phyloP scores from a whole-genome alignment of 2,888 invertebrate genomes.

The Synanthedon vespiformis region DNA sequence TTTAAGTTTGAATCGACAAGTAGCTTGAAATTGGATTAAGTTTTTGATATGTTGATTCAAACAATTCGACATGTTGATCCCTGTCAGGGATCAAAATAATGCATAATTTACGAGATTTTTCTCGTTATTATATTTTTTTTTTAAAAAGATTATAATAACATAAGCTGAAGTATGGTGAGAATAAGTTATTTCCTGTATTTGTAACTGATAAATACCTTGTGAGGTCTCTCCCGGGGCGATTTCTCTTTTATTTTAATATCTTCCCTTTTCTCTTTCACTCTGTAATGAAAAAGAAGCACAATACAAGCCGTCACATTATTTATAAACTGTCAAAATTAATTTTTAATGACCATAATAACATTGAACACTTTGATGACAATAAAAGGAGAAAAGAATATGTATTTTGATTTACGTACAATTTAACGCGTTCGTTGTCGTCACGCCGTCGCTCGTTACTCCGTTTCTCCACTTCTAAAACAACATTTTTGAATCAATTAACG shows the following conservation, averaged over 20 bases:
- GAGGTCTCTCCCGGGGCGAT: slow-evolving; percentile 60
- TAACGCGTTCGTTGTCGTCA: slow-evolving; percentile 53
- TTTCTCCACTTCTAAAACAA: slow-evolving; percentile 40
- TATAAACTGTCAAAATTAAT: no score
- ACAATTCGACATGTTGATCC: no score
- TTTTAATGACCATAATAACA: no score
- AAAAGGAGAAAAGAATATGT: no score
- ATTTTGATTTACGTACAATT: slow-evolving; percentile 8
- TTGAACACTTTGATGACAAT: no score
- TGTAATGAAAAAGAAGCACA: slow-evolving; percentile 12
- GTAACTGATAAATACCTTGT: slow-evolving; percentile 35
- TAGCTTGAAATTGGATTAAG: no score
- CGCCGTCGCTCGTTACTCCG: slow-evolving; percentile 46
- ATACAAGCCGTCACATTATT: not conserved
- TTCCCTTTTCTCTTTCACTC: slow-evolving; percentile 73
- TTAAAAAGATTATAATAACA: not conserved
- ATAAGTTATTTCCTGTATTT: not conserved
- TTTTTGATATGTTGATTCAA: no score
- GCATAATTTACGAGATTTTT: not conserved
- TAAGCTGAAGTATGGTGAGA: not conserved
- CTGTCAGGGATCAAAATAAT: not conserved
- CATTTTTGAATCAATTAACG: not conserved
- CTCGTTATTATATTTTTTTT: no score
- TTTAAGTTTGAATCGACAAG: no score
- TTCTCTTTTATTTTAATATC: slow-evolving; percentile 69